phyloP scores from a whole-genome alignment of 1,140 invertebrate species.

The Battus philenor region DNA sequence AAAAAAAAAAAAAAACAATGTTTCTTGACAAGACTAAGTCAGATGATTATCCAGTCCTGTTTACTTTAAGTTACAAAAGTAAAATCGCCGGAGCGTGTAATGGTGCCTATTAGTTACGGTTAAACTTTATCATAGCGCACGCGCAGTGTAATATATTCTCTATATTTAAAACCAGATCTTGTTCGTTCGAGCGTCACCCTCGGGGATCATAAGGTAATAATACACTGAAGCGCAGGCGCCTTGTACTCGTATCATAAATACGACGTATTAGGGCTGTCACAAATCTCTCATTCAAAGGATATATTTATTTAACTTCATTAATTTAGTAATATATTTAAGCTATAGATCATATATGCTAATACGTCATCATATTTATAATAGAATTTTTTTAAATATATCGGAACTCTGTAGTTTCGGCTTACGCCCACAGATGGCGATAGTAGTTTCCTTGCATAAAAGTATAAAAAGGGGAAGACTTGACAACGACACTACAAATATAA shows the following conservation, averaged over 20 bases:
- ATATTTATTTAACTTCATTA: background rate
- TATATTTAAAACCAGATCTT: slow-evolving; percentile 4
- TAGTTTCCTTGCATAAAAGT: no score
- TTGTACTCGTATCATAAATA: slow-evolving; percentile 14
- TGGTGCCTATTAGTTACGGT: no score
- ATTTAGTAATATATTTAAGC: background rate
- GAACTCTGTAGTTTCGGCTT: no score
- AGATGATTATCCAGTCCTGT: no score
- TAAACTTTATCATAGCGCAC: background rate
- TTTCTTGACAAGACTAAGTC: no score
- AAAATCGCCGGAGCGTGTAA: no score
- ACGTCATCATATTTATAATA: background rate
- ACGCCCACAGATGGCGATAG: no score
- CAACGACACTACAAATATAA: no score
- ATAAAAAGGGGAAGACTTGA: no score
- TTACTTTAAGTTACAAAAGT: no score
- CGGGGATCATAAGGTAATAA: background rate
- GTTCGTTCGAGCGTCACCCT: slow-evolving; percentile 11
- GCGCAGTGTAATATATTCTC: background rate
- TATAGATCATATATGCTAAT: background rate
- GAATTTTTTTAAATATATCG: no score
- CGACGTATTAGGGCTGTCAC: slow-evolving; percentile 1
- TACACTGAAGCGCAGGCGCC: slow-evolving; percentile 13
- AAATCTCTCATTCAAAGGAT: background rate
- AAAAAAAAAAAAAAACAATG: no score